A percentile compares a stretch with the other conserved stretches of the same genome.
Conservation (phyloP, 2,113 vertebrate species). For the Sebastes fasciatus region DNA sequence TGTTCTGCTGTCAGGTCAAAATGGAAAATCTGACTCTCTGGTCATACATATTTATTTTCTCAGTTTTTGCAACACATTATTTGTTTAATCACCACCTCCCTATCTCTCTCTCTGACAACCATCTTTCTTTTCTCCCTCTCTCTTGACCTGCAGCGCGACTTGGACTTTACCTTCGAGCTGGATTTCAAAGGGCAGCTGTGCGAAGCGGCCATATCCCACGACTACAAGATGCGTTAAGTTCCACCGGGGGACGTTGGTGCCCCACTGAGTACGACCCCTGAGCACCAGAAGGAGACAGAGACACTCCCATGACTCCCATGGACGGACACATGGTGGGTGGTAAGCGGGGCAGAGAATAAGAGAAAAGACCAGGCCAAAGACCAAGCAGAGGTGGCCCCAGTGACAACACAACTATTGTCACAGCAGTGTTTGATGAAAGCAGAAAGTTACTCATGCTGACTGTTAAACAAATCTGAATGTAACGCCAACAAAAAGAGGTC, state of each 20-base stretch:
- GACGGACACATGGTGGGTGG: constrained; percentile 18
- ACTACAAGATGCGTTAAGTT: constrained; percentile 97
- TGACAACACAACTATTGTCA: constrained; percentile 38
- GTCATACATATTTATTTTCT: neutral
- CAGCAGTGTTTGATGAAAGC: constrained; percentile 25
- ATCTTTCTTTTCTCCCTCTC: neutral
- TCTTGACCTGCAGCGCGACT: constrained; percentile 88
- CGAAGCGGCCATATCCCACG: constrained; percentile 94
- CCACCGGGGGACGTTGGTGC: constrained; percentile 39
- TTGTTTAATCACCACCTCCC: neutral
- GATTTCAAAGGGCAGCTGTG: constrained; percentile 99
- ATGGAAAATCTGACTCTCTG: neutral
- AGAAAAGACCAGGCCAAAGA: constrained; percentile 26
- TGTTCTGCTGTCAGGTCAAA: constrained; percentile 25
- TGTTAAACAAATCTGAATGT: constrained; percentile 80
- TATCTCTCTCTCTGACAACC: neutral
- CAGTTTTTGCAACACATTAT: neutral
- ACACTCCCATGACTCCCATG: constrained; percentile 23
- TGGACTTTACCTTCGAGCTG: constrained; percentile 97
- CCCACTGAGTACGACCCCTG: constrained; percentile 10
- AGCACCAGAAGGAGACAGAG: constrained; percentile 56
- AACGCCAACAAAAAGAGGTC: constrained; percentile 49
- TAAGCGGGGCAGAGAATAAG: neutral
- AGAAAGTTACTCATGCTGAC: constrained; percentile 54
- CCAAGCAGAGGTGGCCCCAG: constrained; percentile 33